Conservation (phyloP, 2,797 vertebrate species). For the Diglossa cyanea region DNA sequence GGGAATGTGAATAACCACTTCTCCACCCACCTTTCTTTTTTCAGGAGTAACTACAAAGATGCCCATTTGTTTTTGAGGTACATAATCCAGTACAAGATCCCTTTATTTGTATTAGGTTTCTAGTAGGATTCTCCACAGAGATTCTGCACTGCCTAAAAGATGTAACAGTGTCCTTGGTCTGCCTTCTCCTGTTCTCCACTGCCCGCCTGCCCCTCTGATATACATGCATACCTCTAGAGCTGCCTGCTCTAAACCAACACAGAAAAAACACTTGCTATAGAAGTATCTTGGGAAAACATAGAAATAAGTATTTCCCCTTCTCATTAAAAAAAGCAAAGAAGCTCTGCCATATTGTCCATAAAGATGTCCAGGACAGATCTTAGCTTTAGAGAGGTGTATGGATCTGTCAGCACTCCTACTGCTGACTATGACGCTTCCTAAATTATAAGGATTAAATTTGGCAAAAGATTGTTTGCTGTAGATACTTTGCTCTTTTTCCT, state of each 20-base stretch:
- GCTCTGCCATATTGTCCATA: neutral
- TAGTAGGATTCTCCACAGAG: neutral
- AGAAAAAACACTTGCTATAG: neutral
- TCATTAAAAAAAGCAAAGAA: neutral
- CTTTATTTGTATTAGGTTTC: neutral
- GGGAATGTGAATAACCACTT: neutral
- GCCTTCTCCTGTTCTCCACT: neutral
- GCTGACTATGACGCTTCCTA: neutral
- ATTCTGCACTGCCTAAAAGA: neutral
- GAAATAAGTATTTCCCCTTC: neutral
- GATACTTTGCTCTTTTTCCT: constrained; percentile 39
- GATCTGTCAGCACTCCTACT: neutral
- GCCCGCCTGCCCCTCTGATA: neutral
- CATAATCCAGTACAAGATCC: neutral
- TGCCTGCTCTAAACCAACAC: neutral
- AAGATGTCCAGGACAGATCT: neutral
- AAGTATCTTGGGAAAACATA: neutral
- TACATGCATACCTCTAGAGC: neutral
- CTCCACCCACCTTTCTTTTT: neutral
- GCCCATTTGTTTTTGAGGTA: neutral
- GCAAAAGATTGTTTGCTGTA: constrained; percentile 23
- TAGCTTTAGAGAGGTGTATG: neutral
- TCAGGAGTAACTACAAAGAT: neutral
- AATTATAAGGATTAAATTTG: constrained; percentile 13
- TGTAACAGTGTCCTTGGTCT: neutral